phyloP scores from a whole-genome alignment of 2,888 invertebrate species.

The Sinhomidia bicolor region DNA sequence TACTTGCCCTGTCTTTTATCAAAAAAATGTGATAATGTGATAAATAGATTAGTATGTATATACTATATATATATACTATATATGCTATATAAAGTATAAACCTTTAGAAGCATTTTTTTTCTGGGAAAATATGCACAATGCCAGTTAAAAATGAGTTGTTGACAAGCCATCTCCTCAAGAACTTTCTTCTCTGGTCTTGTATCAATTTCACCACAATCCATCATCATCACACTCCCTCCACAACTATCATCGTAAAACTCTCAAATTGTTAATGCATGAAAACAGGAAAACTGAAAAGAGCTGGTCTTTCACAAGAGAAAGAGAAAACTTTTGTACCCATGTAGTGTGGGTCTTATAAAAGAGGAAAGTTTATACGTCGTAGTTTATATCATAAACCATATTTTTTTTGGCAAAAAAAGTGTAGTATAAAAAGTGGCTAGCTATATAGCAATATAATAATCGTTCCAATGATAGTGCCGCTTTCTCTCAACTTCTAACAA shows the following conservation, averaged over 20 bases:
- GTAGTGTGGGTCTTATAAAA: too few relatives aligned
- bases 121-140: neutral
- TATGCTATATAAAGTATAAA: too few relatives aligned
- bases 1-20: too few relatives aligned
- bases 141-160: slow-evolving; percentile 19
- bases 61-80: too few relatives aligned
- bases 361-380: neutral
- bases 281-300: slow-evolving; percentile 13
- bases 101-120: too few relatives aligned
- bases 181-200: slow-evolving; percentile 16
- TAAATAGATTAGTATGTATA: too few relatives aligned
- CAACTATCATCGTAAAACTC: neutral
- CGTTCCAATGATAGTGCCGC: neutral
- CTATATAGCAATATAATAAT: neutral
- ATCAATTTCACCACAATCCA: slow-evolving; percentile 58
- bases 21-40: too few relatives aligned
- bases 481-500: neutral
- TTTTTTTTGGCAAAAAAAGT: slow-evolving; percentile 42
- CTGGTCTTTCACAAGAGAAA: slow-evolving; percentile 27
- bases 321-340: neutral
- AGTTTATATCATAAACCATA: neutral
- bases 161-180: slow-evolving; percentile 21
- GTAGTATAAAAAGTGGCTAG: slow-evolving; percentile 3
- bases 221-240: slow-evolving; percentile 36
- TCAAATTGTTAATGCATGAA: slow-evolving; percentile 13